phyloP scores from a whole-genome alignment of 2,113 vertebrate species.

The Tupaia tana region DNA sequence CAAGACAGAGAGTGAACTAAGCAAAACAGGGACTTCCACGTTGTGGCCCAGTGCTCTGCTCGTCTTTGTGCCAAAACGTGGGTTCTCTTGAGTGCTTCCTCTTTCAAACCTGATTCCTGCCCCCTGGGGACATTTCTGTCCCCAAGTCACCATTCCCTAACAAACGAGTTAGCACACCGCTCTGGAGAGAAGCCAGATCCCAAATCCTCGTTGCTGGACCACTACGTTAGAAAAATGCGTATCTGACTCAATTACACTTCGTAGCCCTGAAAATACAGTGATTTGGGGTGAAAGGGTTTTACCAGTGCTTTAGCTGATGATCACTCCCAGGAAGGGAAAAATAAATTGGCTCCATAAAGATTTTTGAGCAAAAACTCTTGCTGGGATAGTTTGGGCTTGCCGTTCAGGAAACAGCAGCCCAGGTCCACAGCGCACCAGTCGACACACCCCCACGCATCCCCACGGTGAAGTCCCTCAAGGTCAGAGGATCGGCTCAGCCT shows the following conservation, averaged over 20 bases:
- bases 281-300: not conserved
- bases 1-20: not conserved
- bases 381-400: not conserved
- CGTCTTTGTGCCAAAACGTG: fast-evolving
- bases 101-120: fast-evolving
- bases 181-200: not conserved
- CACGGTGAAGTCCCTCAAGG: fast-evolving
- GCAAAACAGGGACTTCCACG: not conserved
- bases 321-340: not conserved
- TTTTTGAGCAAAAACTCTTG: not conserved
- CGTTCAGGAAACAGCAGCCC: not conserved
- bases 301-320: not conserved
- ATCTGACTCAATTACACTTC: fast-evolving
- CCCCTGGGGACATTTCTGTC: not conserved
- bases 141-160: no score
- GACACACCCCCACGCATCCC: not conserved
- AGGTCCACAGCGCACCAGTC: fast-evolving
- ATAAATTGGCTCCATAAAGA: not conserved
- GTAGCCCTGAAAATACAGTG: not conserved
- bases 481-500: not conserved
- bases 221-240: not conserved
- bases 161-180: not conserved
- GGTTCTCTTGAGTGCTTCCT: no score
- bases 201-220: not conserved
- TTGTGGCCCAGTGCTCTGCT: fast-evolving